These are phyloP conservation scores for Tringa solitaria DNA, from an alignment of 2,113 vertebrate genomes.

Conservation along the genomic window DNA sequence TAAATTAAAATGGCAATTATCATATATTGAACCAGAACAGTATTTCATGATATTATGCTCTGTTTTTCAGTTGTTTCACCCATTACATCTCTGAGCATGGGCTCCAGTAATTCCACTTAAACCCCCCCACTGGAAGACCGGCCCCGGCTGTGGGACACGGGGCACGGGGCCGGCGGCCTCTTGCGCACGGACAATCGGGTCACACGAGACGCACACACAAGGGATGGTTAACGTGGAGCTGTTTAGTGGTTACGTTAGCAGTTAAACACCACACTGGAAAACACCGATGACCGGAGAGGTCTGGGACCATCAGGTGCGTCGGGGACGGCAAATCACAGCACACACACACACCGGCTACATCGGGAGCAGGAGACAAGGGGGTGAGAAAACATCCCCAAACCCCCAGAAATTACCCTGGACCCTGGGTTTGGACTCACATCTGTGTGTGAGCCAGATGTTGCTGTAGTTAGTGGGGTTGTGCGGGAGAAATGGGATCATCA, in stretches of 20 bases:
- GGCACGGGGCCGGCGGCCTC: not conserved
- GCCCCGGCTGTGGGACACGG: not conserved
- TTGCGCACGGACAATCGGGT: not conserved
- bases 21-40: not conserved
- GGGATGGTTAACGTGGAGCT: not conserved
- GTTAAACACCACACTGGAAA: not conserved
- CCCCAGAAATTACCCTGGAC: fast-evolving
- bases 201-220: not conserved
- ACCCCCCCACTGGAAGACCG: not conserved
- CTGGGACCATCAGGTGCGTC: not conserved
- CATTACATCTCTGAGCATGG: fast-evolving
- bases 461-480: not conserved
- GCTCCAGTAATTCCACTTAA: not conserved
- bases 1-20: not conserved
- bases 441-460: not conserved
- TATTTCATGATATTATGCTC: not conserved
- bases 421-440: not conserved
- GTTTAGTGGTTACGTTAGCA: not conserved
- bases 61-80: not conserved
- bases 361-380: not conserved
- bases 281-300: not conserved
- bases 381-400: not conserved
- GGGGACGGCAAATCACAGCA: not conserved
- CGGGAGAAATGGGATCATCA: fast-evolving
- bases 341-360: not conserved